A percentile compares a stretch with the other conserved stretches of the same genome.
Evolutionary conservation across 2,888 invertebrate species (phyloP).

Genomic region (Spialia ferax): DNA sequence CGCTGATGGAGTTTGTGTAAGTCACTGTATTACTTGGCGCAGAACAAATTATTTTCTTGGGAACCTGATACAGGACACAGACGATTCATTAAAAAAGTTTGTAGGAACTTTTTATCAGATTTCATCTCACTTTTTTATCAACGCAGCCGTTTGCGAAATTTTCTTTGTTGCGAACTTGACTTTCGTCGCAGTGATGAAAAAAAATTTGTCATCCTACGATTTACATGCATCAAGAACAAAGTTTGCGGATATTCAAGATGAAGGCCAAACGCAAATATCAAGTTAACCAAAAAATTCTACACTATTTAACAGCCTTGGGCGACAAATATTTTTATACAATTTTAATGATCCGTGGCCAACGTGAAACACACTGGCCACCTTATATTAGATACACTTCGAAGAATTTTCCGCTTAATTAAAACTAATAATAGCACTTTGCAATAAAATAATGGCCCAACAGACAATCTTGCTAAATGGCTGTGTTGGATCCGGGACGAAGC

Average conservation of each 20-base stretch:
- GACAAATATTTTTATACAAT: not conserved
- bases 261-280: conserved; percentile 1
- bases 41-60: too few species aligned
- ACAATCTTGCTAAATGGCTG: conserved; percentile 16
- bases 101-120: too few species aligned
- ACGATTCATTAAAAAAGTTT: too few species aligned
- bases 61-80: too few species aligned
- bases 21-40: too few species aligned
- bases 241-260: not conserved
- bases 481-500: conserved; percentile 21
- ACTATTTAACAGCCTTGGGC: not conserved
- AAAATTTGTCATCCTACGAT: too few species aligned
- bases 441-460: conserved; percentile 10
- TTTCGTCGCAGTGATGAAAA: not conserved
- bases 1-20: too few species aligned
- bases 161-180: not conserved
- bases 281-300: not conserved
- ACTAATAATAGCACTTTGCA: conserved; percentile 9
- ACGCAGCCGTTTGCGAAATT: too few species aligned
- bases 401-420: conserved; percentile 12
- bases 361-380: not conserved
- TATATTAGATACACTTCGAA: conserved; percentile 19
- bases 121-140: not conserved
- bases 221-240: not conserved
- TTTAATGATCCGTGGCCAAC: conserved; percentile 1